Base-by-base conservation (phyloP, 2,797 vertebrate species). In the Onychomys arenicola region DNA sequence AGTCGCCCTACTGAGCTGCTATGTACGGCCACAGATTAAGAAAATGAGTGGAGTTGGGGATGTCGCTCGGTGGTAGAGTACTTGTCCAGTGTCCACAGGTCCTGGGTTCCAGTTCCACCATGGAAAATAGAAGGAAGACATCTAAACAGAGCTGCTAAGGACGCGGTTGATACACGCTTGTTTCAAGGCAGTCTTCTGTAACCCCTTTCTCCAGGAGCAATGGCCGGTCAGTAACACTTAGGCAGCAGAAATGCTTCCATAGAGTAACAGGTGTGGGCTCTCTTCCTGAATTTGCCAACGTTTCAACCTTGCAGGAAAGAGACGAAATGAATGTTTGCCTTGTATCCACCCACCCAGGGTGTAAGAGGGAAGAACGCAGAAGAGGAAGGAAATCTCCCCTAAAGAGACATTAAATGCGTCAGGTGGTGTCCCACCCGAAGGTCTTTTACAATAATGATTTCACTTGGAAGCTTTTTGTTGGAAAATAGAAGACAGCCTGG, bases 311-410 rank as follows among this genome's bases (percentile, higher is more conserved):
- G 97, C 86, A 63, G 59, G 75, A 87, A 93, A 52, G 80, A 93
- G 82, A 91, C 10, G 83, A 96, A 94, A 75, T 95, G 59, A 96
- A 95, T 91, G 67, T 93, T 94, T 94, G 59, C 71, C 59, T 94
- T 77, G 12, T 84, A 65, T 93, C 77, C 90, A 76, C 59, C 85
- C 83, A 16, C 52, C 40, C 32, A 69, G 80, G 69, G 80, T 90
- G 5, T 84, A 76, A 63, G 76, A 75, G 57, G 85, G 61, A 81
- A 91, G 87, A 49, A 69, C 67, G 49, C 49, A 29, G 49, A 34
- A 89, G 32, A 93, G 90, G 92, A 96, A 83, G 59, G 40, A n/a
- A 49, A 6, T 52, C 4, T 46, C 61, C 11, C 23, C n/a, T 91
- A 71, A 93, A 89, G 71, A 91, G 94, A 91, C 43, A 89, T 84